Evolutionary conservation across 2,113 vertebrate genomes (phyloP).

Genomic region (Heteronetta atricapilla): DNA sequence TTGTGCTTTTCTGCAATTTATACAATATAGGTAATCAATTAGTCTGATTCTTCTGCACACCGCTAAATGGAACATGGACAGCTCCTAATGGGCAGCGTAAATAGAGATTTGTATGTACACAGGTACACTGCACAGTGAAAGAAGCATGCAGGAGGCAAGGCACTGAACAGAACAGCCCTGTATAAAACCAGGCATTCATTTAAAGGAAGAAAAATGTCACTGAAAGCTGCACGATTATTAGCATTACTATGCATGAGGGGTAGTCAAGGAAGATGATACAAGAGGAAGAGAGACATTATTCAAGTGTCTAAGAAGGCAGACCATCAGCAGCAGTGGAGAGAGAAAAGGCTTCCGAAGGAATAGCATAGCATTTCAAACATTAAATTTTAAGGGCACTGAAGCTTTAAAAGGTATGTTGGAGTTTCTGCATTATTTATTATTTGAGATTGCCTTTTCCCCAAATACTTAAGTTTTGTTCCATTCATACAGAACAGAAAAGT

Average conservation of each 20-base stretch:
- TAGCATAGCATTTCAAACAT: slow-evolving; percentile 44
- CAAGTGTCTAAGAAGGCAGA: slow-evolving; percentile 59
- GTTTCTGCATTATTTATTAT: slow-evolving; percentile 67
- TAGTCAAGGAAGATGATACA: slow-evolving; percentile 51
- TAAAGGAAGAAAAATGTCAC: slow-evolving; percentile 54
- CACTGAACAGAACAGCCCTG: slow-evolving; percentile 9
- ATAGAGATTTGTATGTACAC: slow-evolving; percentile 7
- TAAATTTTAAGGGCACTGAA: slow-evolving; percentile 45
- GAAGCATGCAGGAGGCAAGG: slow-evolving; percentile 7
- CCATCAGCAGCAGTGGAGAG: slow-evolving; percentile 16
- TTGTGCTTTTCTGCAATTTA: slow-evolving; percentile 19
- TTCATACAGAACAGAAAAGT: slow-evolving; percentile 12
- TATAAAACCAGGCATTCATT: slow-evolving; percentile 26
- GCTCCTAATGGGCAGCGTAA: slow-evolving; percentile 39
- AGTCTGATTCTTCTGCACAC: slow-evolving; percentile 1
- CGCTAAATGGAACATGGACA: slow-evolving; percentile 45
- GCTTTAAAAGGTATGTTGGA: slow-evolving; percentile 40
- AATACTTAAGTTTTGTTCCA: not conserved
- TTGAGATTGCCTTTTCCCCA: slow-evolving; percentile 47
- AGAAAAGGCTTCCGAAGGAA: slow-evolving; percentile 47
- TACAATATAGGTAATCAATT: slow-evolving; percentile 49
- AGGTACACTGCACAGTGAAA: not conserved
- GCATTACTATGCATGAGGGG: slow-evolving; percentile 65
- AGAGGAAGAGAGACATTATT: slow-evolving; percentile 59
- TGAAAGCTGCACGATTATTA: slow-evolving; percentile 54